phyloP scores from a whole-genome alignment of 2,888 invertebrate genomes.

The Hyles lineata region DNA sequence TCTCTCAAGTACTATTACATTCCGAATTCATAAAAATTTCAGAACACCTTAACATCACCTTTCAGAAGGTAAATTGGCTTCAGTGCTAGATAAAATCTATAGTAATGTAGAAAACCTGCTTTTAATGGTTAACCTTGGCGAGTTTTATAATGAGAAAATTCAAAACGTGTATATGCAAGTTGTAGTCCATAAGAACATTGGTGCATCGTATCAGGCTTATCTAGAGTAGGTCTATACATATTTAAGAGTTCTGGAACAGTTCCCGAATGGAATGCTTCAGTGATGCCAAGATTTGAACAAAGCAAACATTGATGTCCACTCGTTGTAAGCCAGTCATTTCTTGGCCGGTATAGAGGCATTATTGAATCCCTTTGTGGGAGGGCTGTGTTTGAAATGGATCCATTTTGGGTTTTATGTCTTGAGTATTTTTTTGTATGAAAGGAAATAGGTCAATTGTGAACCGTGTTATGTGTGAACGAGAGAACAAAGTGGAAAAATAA shows the following conservation, averaged over 20 bases:
- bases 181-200: not conserved
- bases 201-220: not conserved
- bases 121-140: not conserved
- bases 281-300: constrained; percentile 69
- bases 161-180: not conserved
- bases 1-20: no score
- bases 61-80: not conserved
- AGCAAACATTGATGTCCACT: constrained; percentile 49
- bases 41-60: not conserved
- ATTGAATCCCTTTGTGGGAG: constrained; percentile 35
- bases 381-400: constrained; percentile 32
- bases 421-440: constrained; percentile 30
- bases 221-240: constrained; percentile 40
- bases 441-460: constrained; percentile 25
- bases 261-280: constrained; percentile 46
- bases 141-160: not conserved
- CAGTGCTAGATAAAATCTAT: not conserved
- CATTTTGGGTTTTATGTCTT: constrained; percentile 32
- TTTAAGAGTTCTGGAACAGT: constrained; percentile 49
- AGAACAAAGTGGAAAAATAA: not conserved
- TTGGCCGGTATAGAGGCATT: constrained; percentile 45
- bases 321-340: constrained; percentile 45
- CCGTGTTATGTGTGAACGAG: not conserved
- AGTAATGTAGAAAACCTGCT: not conserved
- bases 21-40: no score